Evolutionary conservation across 2,888 invertebrate genomes (phyloP), one percentile per base, ranked within the genome.

Genomic region (Phyllotreta cruciferae): DNA sequence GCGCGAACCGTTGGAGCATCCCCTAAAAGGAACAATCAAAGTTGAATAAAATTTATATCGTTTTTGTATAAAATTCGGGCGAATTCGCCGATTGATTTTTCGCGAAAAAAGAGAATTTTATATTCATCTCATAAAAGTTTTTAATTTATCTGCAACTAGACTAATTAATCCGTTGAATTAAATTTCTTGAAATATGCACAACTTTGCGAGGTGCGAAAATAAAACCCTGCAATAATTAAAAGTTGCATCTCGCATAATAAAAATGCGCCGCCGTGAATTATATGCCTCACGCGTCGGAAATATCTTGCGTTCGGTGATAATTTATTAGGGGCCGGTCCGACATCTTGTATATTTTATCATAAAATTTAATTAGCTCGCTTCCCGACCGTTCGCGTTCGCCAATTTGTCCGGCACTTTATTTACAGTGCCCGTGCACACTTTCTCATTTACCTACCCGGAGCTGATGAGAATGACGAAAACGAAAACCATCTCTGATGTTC

Each of bases 191-290:
- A 37, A 52, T 52, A 47, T 10, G n/a, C 24, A 24, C 24, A 52
- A 52, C 52, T 42, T 58, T 50, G 3, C 24, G 13, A 24, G 42
- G 58, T 58, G 14, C 49, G 49, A 34, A 35, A 49, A 50, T 34
- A 58, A 62, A 64, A 52, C 44, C 53, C 49, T 38, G 50, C 50
- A 44, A 65, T 70, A 70, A 71, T 70, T 70, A 68, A 69, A 61
- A 66, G 53, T 62, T 73, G 70, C 69, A 67, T 71, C 63, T 63
- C 71, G 73, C 71, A 73, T 73, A 24, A 24, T 24, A 72, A 68
- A 73, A 72, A 73, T 71, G 68, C 70, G 68, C 67, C 41, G 56
- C 66, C 70, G 69, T 73, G 71, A 72, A 71, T 71, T 71, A 69
- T 68, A 24, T 66, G 63, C 41, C 62, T 63, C 14, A 70, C 70